Conservation (phyloP, 2,113 vertebrate genomes). For the Pogona vitticeps region DNA sequence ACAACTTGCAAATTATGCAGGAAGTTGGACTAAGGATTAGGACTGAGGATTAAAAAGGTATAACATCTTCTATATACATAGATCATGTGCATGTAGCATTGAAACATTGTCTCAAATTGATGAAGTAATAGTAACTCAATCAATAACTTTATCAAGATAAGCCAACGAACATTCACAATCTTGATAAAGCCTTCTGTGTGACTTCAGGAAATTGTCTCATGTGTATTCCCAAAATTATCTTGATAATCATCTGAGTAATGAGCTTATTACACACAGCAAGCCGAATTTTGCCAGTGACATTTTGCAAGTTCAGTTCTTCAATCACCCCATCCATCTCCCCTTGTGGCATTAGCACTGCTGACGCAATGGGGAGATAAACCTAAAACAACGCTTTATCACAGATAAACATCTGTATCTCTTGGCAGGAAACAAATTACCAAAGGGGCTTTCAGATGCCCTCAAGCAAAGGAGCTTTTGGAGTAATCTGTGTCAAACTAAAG, state of each 20-base stretch:
- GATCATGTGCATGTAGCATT: neutral
- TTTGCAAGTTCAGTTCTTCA: slow-evolving; percentile 35
- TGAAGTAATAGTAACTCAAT: neutral
- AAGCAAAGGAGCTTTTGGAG: slow-evolving; percentile 33
- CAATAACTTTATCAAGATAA: neutral
- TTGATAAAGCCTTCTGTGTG: slow-evolving; percentile 11
- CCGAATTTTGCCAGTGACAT: neutral
- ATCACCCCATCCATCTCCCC: slow-evolving; percentile 8
- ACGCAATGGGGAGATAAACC: slow-evolving; percentile 40
- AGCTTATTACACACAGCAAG: slow-evolving; percentile 2
- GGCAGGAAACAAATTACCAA: slow-evolving; percentile 53
- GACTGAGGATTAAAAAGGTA: neutral
- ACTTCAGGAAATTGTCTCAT: neutral
- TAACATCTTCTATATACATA: neutral
- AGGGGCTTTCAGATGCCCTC: slow-evolving; percentile 45
- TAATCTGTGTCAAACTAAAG: slow-evolving; percentile 34
- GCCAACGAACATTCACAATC: neutral
- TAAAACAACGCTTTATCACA: slow-evolving; percentile 50
- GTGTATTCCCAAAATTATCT: neutral
- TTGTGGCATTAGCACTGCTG: slow-evolving; percentile 39
- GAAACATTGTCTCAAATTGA: neutral
- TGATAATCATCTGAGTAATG: slow-evolving; percentile 23
- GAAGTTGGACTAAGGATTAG: neutral
- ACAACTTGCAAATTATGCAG: neutral
- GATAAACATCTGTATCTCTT: slow-evolving; percentile 48